Evolutionary conservation across 2,797 vertebrate genomes (phyloP).

Genomic region (Cynopterus sphinx): DNA sequence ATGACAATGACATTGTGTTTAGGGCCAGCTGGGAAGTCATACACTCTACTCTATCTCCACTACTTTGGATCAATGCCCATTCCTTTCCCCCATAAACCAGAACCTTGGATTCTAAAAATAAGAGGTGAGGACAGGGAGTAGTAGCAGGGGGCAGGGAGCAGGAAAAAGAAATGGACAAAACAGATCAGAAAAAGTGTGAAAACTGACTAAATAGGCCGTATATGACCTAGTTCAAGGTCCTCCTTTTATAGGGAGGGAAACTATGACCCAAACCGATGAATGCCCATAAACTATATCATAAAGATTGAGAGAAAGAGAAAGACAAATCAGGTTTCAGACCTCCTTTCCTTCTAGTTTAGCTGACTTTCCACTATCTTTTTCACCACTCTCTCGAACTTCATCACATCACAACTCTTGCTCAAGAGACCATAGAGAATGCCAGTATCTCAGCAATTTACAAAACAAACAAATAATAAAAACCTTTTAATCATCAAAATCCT

Average conservation of each 20-base stretch:
- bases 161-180: background rate
- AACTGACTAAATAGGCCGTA: background rate
- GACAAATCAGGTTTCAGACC: background rate
- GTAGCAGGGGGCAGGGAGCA: background rate
- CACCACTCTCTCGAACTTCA: background rate
- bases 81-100: constrained; percentile 49
- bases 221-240: background rate
- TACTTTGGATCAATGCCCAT: background rate
- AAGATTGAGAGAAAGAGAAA: background rate
- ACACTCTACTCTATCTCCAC: background rate
- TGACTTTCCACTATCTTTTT: background rate
- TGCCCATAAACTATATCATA: background rate
- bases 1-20: constrained; percentile 53
- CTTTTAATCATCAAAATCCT: background rate
- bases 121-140: background rate
- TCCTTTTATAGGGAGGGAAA: background rate
- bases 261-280: background rate
- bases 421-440: background rate
- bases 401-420: background rate
- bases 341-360: background rate
- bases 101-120: constrained; percentile 22
- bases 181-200: background rate
- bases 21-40: constrained; percentile 17
- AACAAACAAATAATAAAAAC: background rate
- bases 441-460: background rate